Base-by-base conservation (phyloP, 2,888 invertebrate species). In the Harpalus rubripes region DNA sequence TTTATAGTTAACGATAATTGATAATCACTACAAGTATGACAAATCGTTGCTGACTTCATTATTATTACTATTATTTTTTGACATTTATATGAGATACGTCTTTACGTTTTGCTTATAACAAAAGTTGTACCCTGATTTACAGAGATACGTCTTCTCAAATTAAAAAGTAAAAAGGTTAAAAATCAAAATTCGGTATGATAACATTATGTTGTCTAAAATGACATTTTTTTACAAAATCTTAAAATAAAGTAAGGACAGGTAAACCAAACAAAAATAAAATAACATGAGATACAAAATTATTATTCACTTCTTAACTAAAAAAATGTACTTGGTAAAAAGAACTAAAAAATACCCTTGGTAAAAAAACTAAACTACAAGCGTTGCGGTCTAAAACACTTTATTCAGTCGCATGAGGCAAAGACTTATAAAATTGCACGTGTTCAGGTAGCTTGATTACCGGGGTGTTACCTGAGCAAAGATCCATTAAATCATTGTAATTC, bases 81-180 rank as follows among this genome's bases (percentile, higher is more conserved):
- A 59, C 59, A 59, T 59, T 59, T 59, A 59, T 59, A 16, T 59
- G 59, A 59, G 59, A 59, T 59, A 59, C 59, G 59, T 18, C 59
- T 59, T 59, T 59, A 59, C 59, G 59, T 15, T 59, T 59, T 59
- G 59, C 59, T 59, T 59, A 15, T 16, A 59, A 59, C 59, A 59
- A 59, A 59, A 59, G 59, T 59, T 59, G 59, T 59, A 16, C 59
- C 59, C n/a, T 59, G 59, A 59, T 59, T 59, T 16, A 59, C 59
- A 6, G 16, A 59, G 59, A 59, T 59, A 59, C 59, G 59, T 59
- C 59, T 18, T 16, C 59, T 59, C 59, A 59, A 59, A 59, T 59
- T 15, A 18, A 18, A 59, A 15, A 59, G 59, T 59, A 59, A 59
- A 59, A 16, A 59, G 18, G 59, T 59, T 59, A 7, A 59, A 59